Percentiles rank a stretch among this genome's conserved stretches.
phyloP scores from a whole-genome alignment of 2,888 invertebrate species.

The Archips crataeganus region DNA sequence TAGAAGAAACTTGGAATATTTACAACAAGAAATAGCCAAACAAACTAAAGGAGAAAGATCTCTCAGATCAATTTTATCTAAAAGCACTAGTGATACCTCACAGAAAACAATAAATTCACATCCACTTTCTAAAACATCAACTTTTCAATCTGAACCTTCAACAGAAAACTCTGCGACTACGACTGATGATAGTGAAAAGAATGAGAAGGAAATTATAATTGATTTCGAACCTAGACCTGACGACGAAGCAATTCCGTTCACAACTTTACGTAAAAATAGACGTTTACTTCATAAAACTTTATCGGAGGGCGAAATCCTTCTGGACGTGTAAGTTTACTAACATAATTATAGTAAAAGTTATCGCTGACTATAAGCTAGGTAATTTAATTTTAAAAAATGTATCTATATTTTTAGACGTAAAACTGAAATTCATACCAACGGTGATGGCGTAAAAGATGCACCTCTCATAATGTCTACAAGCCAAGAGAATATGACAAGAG shows the following conservation, averaged over 20 bases:
- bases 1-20: slow-evolving; percentile 78
- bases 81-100: slow-evolving; percentile 78
- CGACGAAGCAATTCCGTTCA: slow-evolving; percentile 88
- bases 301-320: slow-evolving; percentile 92
- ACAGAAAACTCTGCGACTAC: slow-evolving; percentile 83
- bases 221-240: slow-evolving; percentile 93
- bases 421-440: slow-evolving; percentile 76
- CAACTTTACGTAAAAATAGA: slow-evolving; percentile 80
- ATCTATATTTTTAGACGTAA: slow-evolving; percentile 68
- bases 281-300: slow-evolving; percentile 90
- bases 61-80: slow-evolving; percentile 74
- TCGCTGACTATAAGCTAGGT: too few relatives aligned
- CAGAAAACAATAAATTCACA: slow-evolving; percentile 77
- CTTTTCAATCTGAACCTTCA: slow-evolving; percentile 83
- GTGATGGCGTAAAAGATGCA: slow-evolving; percentile 79
- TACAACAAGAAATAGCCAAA: slow-evolving; percentile 84
- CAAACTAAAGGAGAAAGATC: slow-evolving; percentile 75
- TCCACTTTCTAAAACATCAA: slow-evolving; percentile 80
- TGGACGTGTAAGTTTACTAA: slow-evolving; percentile 80
- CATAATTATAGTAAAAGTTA: not conserved
- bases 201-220: slow-evolving; percentile 93
- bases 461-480: slow-evolving; percentile 86
- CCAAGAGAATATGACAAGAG: slow-evolving; percentile 87
- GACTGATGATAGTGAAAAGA: slow-evolving; percentile 86
- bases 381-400: not conserved